Evolutionary conservation across 2,888 invertebrate species (phyloP), one percentile per base, ranked within the genome.

Genomic region (Gymnoscelis rufifasciata): DNA sequence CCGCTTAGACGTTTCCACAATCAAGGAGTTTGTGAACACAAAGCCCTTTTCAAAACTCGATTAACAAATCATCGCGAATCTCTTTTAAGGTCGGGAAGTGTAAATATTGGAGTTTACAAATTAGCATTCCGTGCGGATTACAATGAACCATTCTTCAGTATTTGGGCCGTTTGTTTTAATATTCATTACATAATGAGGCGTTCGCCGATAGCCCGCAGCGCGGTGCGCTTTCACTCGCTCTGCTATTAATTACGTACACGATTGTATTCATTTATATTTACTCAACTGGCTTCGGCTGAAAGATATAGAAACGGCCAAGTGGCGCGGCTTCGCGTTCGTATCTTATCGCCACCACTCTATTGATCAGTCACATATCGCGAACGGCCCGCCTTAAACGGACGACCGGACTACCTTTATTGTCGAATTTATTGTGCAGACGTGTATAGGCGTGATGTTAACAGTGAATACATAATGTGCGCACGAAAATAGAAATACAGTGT

Each of bases 381-480:
- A 77, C 83, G 78, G 73, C 71, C 66, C 80, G 82, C 81, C 84
- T 78, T 81, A 74, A 74, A 75, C 83, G 78, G 80, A 79, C 83
- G 81, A 74, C 72, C 71, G 74, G 76, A 68, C 77, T 72, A 78
- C 81, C 83, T 86, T 80, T 83, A 83, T 84, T 80, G 78, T 78
- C 77, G 80, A 83, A 83, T 83, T 84, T 77, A 75, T 73, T 66
- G 74, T 76, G 74, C 70, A 75, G 70, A 76, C 74, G 81, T 77
- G 78, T 75, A 69, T 74, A 74, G 71, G 64, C 78, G 80, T 79
- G 79, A 83, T 83, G 86, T 74, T 80, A 80, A 82, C 80, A 78
- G 81, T 83, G 84, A 84, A 84, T 77, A 84, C 84, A 86, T 87
- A 79, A 84, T 83, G 86, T 83, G 86, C 71, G 80, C 70, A 72